Percentiles rank a stretch among this genome's conserved stretches.
These are phyloP conservation scores for Gymnorhina tibicen DNA, from an alignment of 2,113 vertebrate species.

Conservation along the genomic window DNA sequence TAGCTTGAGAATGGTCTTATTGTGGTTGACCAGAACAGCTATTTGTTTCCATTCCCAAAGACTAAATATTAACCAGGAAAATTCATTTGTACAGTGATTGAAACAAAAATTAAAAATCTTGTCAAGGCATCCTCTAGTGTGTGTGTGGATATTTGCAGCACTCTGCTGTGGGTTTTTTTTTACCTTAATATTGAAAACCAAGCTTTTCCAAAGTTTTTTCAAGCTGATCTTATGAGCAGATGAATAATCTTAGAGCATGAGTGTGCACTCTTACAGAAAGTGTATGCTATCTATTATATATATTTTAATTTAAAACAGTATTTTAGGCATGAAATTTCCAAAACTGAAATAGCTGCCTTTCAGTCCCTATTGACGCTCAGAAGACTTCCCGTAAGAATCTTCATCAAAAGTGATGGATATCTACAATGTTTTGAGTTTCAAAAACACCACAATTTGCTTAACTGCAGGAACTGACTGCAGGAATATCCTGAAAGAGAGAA, in stretches of 20 bases:
- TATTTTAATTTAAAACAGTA: not conserved
- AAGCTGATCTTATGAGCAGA: not conserved
- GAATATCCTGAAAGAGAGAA: not conserved
- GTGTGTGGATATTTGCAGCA: not conserved
- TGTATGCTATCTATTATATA: not conserved
- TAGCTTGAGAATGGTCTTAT: not conserved
- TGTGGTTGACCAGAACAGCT: not conserved
- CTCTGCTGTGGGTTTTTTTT: not conserved
- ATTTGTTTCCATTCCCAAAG: not conserved
- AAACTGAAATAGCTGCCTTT: not conserved
- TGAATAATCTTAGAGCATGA: not conserved
- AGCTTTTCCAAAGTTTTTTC: not conserved
- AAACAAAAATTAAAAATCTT: not conserved
- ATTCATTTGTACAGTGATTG: not conserved
- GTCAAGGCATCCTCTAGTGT: not conserved
- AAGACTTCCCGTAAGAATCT: not conserved
- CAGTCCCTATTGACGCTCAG: not conserved
- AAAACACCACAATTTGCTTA: not conserved
- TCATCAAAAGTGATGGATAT: not conserved
- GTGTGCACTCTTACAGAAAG: not conserved
- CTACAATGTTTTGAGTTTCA: not conserved
- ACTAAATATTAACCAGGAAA: not conserved
- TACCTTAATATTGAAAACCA: not conserved
- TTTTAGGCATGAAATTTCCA: not conserved
- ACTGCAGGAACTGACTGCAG: not conserved